Evolutionary conservation across 1,140 invertebrate species (phyloP).

Genomic region (Agraylea sexmaculata): DNA sequence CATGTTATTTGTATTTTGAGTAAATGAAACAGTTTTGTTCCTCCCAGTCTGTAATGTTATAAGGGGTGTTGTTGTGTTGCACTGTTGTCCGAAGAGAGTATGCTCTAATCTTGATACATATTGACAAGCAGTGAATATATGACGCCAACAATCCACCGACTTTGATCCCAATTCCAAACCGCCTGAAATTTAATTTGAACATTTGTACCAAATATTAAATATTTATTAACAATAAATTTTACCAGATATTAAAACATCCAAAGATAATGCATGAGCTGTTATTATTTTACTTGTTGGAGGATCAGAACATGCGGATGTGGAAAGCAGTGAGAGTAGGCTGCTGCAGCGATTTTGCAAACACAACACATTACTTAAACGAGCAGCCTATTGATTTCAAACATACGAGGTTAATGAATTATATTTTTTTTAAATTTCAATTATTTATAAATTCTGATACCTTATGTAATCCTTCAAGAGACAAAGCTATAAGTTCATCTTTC

Average conservation of each 20-base stretch:
- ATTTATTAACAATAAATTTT: slow-evolving; percentile 9
- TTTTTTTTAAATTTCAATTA: not conserved
- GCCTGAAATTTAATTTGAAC: slow-evolving; percentile 37
- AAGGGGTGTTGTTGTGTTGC: slow-evolving; percentile 34
- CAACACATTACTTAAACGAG: slow-evolving; percentile 59
- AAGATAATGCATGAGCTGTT: slow-evolving; percentile 77
- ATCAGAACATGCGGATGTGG: slow-evolving; percentile 61
- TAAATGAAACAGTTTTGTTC: slow-evolving; percentile 43
- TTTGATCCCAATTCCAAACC: slow-evolving; percentile 84
- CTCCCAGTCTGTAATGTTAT: slow-evolving; percentile 35
- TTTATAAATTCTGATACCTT: slow-evolving; percentile 43
- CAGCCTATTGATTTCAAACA: slow-evolving; percentile 39
- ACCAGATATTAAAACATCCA: slow-evolving; percentile 68
- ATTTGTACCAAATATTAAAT: slow-evolving; percentile 7
- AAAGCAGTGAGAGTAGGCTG: slow-evolving; percentile 65
- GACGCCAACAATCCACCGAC: slow-evolving; percentile 83
- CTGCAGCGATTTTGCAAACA: slow-evolving; percentile 75
- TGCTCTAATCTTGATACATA: slow-evolving; percentile 84
- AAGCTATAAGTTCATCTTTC: slow-evolving; percentile 63
- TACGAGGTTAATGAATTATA: not conserved
- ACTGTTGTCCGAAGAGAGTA: slow-evolving; percentile 61
- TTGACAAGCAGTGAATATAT: slow-evolving; percentile 83
- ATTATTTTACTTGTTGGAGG: slow-evolving; percentile 58
- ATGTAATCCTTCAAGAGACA: slow-evolving; percentile 79
- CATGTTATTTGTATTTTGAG: slow-evolving; percentile 34